Evolutionary conservation across 2,113 vertebrate species (phyloP).

Genomic region (Elgaria multicarinata): DNA sequence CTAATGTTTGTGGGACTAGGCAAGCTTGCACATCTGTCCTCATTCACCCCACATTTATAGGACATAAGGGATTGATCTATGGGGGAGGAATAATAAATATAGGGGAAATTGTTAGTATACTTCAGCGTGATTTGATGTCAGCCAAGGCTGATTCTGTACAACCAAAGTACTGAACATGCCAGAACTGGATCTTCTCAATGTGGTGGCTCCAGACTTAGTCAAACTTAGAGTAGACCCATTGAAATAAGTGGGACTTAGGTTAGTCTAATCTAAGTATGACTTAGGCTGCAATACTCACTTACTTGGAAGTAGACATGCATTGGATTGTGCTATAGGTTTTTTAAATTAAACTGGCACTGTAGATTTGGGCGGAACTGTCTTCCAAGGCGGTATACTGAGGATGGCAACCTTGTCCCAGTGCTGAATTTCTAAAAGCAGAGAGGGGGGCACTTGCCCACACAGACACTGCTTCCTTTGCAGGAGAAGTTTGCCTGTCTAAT

Average conservation of each 20-base stretch:
- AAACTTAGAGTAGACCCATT: too few species aligned
- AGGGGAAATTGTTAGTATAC: not conserved
- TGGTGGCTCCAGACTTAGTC: too few species aligned
- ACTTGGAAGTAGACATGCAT: too few species aligned
- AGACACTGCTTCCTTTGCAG: not conserved
- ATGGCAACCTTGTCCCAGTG: too few species aligned
- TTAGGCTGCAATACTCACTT: not conserved
- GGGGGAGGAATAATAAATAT: conserved; percentile 22
- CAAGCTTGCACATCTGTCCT: not conserved
- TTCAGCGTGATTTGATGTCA: not conserved
- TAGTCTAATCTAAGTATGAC: not conserved
- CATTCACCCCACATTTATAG: not conserved
- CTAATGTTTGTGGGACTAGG: not conserved
- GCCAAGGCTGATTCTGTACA: not conserved
- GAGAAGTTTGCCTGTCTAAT: not conserved
- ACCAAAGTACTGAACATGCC: not conserved
- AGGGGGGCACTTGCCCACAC: not conserved
- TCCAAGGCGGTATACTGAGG: too few species aligned
- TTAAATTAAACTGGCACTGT: not conserved
- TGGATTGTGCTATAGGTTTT: not conserved
- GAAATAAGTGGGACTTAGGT: not conserved
- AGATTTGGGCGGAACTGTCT: not conserved
- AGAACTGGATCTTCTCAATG: not conserved
- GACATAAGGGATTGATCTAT: not conserved
- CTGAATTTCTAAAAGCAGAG: not conserved